Base-by-base conservation (phyloP, 2,797 vertebrate species). In the Urocyon cinereoargenteus region DNA sequence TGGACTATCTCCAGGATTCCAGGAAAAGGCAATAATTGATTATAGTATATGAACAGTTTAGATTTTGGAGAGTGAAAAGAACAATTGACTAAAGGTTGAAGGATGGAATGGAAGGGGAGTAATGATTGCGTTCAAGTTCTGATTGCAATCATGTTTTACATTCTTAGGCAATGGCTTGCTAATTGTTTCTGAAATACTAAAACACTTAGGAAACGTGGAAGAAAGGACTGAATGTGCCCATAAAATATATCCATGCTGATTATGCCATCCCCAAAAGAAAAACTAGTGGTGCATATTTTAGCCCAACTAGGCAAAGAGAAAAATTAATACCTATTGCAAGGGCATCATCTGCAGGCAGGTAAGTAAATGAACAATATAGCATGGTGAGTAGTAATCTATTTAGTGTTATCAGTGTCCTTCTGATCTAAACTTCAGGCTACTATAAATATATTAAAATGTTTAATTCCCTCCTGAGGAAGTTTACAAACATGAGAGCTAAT, bases 281-380 rank as follows among this genome's bases (percentile, higher is more conserved):
- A 79, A 86, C 3, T 31, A 40, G 3, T 26, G 8, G 8, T 26
- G 13, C 14, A 6, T 49, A 12, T 53, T 84, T 75, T 53, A 64
- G 55, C 55, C 64, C 62, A 79, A 49, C 57, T 51, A 36, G 16
- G 36, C 10, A n/a, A 53, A 68, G 10, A 72, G 19, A 73, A 70
- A 77, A n/a, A 57, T 34, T 40, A 79, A 7, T 92, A 53, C 31
- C 45, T 86, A 66, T 73, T 86, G 36, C 77, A 92, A 79, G 13
- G 12, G 10, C 77, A 16, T 93, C 96, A 97, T 93, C 95, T 95
- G 21, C 85, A 92, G 89, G 93, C 40, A 90, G 7, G 2, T 64
- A 14, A 61, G 51, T 34, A 68, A 86, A 91, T 34, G 24, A 94
- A 31, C 28, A 73, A 59, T 75, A 2, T 7, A 3, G 24, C 19